phyloP scores from a whole-genome alignment of 2,797 vertebrate genomes.

The Schizothorax lantsangensis region DNA sequence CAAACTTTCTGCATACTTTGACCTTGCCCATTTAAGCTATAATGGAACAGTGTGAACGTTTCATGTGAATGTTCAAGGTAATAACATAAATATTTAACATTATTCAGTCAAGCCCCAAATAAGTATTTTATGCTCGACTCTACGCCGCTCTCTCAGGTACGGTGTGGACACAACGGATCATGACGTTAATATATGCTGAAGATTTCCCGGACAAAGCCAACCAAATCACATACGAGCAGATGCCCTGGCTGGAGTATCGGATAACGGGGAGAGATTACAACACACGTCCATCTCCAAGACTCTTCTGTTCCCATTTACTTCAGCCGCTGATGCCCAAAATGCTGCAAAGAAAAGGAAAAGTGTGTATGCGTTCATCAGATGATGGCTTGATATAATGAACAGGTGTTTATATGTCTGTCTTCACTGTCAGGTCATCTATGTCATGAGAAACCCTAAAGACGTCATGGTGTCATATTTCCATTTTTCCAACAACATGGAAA shows the following conservation, averaged over 20 bases:
- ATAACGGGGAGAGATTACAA: slow-evolving; percentile 26
- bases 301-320: slow-evolving; percentile 63
- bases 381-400: neutral
- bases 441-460: slow-evolving; percentile 70
- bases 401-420: neutral
- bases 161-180: slow-evolving; percentile 64
- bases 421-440: slow-evolving; percentile 65
- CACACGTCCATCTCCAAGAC: slow-evolving; percentile 58
- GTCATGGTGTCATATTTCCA: slow-evolving; percentile 66
- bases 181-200: slow-evolving; percentile 60
- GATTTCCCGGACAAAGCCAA: slow-evolving; percentile 45
- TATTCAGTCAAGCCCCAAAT: slow-evolving; percentile 56
- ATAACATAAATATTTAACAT: no score
- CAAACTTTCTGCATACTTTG: neutral
- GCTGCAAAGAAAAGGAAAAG: slow-evolving; percentile 55
- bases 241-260: slow-evolving; percentile 66
- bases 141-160: no score
- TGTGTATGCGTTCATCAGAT: neutral
- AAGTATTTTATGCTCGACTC: slow-evolving; percentile 53
- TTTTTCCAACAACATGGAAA: slow-evolving; percentile 58
- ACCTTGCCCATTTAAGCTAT: neutral
- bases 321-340: slow-evolving; percentile 58
- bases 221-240: neutral
- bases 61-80: no score
- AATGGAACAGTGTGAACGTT: neutral